Conservation (phyloP, 1,140 invertebrate species). For the Trichonephila inaurata region DNA sequence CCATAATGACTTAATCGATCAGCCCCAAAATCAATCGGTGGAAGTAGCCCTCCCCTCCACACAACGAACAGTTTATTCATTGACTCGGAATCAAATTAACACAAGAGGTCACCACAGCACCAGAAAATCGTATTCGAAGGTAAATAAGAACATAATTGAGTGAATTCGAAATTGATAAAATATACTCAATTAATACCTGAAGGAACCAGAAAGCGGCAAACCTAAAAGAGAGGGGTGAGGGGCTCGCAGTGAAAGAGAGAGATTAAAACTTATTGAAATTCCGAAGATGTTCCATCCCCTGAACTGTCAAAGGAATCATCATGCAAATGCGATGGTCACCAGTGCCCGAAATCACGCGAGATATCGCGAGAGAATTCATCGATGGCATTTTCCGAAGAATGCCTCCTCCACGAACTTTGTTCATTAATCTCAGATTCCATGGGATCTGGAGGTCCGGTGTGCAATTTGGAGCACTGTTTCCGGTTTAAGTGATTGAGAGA, state of each 20-base stretch:
- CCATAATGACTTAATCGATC: constrained; percentile 23
- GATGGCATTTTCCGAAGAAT: constrained; percentile 59
- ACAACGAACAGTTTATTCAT: not conserved
- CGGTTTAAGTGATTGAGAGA: constrained; percentile 8
- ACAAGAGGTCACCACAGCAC: constrained; percentile 5
- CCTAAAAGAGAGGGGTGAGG: not conserved
- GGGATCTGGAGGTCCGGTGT: constrained; percentile 43
- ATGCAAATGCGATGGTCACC: constrained; percentile 76
- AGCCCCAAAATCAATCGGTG: not conserved
- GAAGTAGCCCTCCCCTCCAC: not conserved
- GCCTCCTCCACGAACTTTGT: constrained; percentile 61
- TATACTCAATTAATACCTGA: constrained; percentile 49
- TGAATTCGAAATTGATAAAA: constrained; percentile 72
- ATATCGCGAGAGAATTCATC: constrained; percentile 70
- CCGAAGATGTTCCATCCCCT: constrained; percentile 67
- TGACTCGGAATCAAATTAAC: constrained; percentile 52
- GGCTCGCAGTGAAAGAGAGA: constrained; percentile 46
- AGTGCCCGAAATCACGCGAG: constrained; percentile 71
- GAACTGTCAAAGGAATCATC: constrained; percentile 67
- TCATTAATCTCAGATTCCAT: constrained; percentile 68
- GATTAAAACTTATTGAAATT: constrained; percentile 77
- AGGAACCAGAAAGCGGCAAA: not conserved
- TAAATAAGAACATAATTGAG: constrained; percentile 72
- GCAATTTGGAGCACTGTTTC: constrained; percentile 56
- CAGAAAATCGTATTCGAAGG: not conserved